Base-by-base conservation (phyloP, 1,140 invertebrate genomes). In the Proales similis region DNA sequence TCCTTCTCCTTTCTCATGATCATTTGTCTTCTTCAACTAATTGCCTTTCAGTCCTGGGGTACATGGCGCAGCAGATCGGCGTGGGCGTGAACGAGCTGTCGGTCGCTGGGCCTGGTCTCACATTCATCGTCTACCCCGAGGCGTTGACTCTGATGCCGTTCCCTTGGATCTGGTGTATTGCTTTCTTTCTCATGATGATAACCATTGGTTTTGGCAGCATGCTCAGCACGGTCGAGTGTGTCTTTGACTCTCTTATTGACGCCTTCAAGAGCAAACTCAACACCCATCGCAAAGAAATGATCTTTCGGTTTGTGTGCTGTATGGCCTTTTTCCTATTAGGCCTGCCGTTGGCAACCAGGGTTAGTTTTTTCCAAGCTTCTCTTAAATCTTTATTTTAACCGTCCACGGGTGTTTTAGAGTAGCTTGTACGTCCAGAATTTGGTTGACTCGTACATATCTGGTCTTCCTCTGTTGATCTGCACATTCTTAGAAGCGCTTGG, bases 181-280 rank as follows among this genome's bases (percentile, higher is more conserved):
- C 96, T 3, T 98, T 98, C 79, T 98, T 98, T 80, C 85, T 96
- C 65, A 98, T 98, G 94, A 81, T 98, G 45, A 79, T 96, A 2
- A 85, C 95, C 62, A 87, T 98, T 36, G 94, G 90, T 22, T 79
- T 97, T 43, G 93, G 96, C 75, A 48, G 43, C 33, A 47, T 46
- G 6, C 19, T 62, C 3, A 46, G 39, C 38, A 36, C 48, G 20
- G 48, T n/a, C 19, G 57, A 62, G 32, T 46, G 39, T 30, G 43
- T 62, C 2, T 12, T 62, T 9, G 39, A 45, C 14, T 46, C 57
- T n/a, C 22, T 62, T 5, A 46, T 36, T n/a, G 57, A 62, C 22
- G 29, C 39, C 9, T 19, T 62, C 1, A 62, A 47, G 26, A 29
- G n/a, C 17, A 62, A 33, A 46, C 46, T 64, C 36, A 48, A 65